phyloP scores from a whole-genome alignment of 1,140 invertebrate species.

The Bombus haemorrhoidalis region DNA sequence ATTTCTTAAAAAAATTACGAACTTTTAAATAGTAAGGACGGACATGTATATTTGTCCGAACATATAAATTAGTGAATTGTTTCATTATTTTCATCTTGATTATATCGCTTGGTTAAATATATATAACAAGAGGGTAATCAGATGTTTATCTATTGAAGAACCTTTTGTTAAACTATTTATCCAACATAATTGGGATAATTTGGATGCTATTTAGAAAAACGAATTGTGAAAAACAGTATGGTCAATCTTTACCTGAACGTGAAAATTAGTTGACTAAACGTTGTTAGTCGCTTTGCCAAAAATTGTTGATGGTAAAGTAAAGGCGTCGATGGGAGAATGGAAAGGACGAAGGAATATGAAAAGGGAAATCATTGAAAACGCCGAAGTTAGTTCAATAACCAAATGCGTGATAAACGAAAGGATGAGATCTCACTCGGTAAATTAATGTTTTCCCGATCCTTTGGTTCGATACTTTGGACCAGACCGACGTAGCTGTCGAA shows the following conservation, averaged over 20 bases:
- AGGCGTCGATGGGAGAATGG: not conserved
- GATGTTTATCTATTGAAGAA: no score
- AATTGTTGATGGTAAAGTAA: conserved; percentile 20
- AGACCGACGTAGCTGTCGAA: not conserved
- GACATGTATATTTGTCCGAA: no score
- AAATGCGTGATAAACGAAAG: not conserved
- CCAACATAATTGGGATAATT: no score
- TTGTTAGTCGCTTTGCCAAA: not conserved
- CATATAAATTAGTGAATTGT: no score
- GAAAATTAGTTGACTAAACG: not conserved
- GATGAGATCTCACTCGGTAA: not conserved
- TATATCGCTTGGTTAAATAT: no score
- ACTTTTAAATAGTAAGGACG: no score
- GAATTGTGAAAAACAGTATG: not conserved
- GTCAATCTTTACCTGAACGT: not conserved
- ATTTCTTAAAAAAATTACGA: no score
- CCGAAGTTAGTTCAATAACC: not conserved
- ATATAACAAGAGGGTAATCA: no score
- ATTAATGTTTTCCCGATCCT: conserved; percentile 44
- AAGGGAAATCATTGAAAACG: not conserved
- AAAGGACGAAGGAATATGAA: not conserved
- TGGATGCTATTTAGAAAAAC: no score
- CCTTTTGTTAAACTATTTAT: no score
- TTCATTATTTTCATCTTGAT: no score
- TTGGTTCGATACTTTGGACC: not conserved